These are phyloP conservation scores for Orbicella faveolata DNA, from an alignment of 64 coral and sea anemone genomes.

Conservation along the genomic window DNA sequence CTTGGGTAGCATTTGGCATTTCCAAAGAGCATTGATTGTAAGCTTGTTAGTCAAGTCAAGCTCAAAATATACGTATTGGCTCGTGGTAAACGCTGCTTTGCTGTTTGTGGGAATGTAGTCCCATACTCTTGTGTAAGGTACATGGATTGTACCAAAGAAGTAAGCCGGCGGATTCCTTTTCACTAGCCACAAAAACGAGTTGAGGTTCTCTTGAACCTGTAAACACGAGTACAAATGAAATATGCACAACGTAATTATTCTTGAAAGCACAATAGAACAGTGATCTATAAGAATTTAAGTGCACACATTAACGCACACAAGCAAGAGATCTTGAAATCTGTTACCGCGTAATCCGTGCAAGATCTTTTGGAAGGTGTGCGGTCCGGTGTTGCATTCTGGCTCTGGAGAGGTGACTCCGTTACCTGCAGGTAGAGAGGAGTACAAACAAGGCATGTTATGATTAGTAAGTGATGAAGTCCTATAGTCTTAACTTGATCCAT, in stretches of 20 bases:
- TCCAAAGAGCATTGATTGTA: constrained; percentile 65
- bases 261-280: constrained; percentile 20
- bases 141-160: constrained; percentile 97
- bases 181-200: constrained; percentile 93
- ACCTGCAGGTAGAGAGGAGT: constrained; percentile 22
- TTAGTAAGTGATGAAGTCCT: constrained; percentile 35
- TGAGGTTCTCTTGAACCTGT: constrained; percentile 78
- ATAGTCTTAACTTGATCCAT: constrained; percentile 26
- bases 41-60: constrained; percentile 78
- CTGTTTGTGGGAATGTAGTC: constrained; percentile 94
- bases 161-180: constrained; percentile 84
- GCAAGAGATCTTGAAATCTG: constrained; percentile 34
- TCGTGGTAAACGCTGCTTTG: constrained; percentile 79
- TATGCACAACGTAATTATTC: constrained; percentile 62
- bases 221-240: constrained; percentile 64
- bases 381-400: constrained; percentile 17
- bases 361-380: not conserved
- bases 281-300: constrained; percentile 30
- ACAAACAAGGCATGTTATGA: constrained; percentile 31
- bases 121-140: constrained; percentile 97
- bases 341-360: constrained; percentile 40
- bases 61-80: constrained; percentile 95
- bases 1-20: constrained; percentile 86
- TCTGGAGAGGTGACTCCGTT: constrained; percentile 17
- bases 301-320: constrained; percentile 42